Percentiles rank a stretch among this genome's conserved stretches.
Conservation (phyloP, 2,888 invertebrate species). For the Thumatha senex region DNA sequence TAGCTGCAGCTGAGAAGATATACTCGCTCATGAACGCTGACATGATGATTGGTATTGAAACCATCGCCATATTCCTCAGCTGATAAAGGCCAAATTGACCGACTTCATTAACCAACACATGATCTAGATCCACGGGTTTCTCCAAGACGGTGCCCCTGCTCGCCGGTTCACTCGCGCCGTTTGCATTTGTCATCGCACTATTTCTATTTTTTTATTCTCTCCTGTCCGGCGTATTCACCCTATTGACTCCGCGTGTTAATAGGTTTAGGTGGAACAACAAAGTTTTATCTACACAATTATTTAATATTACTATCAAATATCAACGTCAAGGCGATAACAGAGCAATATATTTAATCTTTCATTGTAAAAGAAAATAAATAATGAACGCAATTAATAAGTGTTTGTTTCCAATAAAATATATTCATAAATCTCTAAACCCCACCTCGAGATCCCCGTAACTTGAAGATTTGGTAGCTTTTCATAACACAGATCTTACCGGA, state of each 20-base stretch:
- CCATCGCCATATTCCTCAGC: slow-evolving; percentile 81
- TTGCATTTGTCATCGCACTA: slow-evolving; percentile 14
- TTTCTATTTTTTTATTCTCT: neutral
- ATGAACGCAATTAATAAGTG: neutral
- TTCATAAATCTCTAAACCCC: no score
- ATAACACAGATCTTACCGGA: no score
- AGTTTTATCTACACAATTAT: neutral
- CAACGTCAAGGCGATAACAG: neutral
- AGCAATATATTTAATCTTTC: slow-evolving; percentile 2
- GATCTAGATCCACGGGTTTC: slow-evolving; percentile 67
- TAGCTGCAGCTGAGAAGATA: slow-evolving; percentile 87
- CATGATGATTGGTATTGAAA: slow-evolving; percentile 85
- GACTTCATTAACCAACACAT: slow-evolving; percentile 77
- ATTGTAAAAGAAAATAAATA: neutral
- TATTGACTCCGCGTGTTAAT: no score
- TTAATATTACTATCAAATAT: neutral
- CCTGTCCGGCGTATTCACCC: neutral
- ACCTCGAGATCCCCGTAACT: no score
- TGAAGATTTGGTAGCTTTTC: no score
- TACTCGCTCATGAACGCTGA: slow-evolving; percentile 87
- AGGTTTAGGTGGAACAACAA: neutral
- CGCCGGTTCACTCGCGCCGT: slow-evolving; percentile 3
- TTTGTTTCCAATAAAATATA: no score
- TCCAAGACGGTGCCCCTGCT: neutral
- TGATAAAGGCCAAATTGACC: slow-evolving; percentile 88